Percentiles rank a stretch among this genome's conserved stretches.
Conservation (phyloP, 2,113 vertebrate genomes). For the Pachypanchax playfairii region DNA sequence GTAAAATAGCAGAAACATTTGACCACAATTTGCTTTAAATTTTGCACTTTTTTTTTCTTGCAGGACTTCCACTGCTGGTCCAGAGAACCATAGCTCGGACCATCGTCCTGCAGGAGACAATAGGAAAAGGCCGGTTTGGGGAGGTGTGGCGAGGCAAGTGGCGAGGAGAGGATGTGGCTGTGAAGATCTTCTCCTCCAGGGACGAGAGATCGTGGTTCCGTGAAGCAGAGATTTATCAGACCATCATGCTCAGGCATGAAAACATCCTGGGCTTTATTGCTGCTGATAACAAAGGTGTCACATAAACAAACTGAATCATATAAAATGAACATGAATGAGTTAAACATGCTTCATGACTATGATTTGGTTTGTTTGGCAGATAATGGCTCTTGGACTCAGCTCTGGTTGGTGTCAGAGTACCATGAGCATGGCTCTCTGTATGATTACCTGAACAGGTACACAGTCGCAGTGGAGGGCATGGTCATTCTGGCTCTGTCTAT, state of each 20-base stretch:
- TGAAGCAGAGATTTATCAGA: conserved; percentile 98
- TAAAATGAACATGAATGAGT: neutral
- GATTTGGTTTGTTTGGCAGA: conserved; percentile 75
- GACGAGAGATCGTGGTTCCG: conserved; percentile 98
- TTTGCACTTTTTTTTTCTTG: neutral
- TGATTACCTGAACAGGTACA: conserved; percentile 92
- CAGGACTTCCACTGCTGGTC: conserved; percentile 93
- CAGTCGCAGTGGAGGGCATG: conserved; percentile 87
- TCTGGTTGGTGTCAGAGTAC: conserved; percentile 99
- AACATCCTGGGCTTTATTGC: conserved; percentile 98
- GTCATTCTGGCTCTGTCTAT: conserved; percentile 86
- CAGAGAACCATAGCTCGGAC: conserved; percentile 96
- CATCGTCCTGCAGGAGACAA: conserved; percentile 93
- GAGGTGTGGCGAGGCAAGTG: conserved; percentile 97
- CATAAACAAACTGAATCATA: neutral
- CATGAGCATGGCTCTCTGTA: conserved; percentile 95
- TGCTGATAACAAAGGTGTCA: conserved; percentile 94
- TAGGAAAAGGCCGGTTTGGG: conserved; percentile 94
- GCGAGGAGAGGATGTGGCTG: conserved; percentile 96
- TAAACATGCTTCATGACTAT: neutral
- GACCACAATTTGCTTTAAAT: neutral
- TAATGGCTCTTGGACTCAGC: conserved; percentile 97
- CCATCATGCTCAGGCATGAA: conserved; percentile 94
- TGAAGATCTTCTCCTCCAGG: conserved; percentile 97
- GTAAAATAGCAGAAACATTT: neutral